Conservation (phyloP, 2,888 invertebrate genomes). For the Brachyptera risi region DNA sequence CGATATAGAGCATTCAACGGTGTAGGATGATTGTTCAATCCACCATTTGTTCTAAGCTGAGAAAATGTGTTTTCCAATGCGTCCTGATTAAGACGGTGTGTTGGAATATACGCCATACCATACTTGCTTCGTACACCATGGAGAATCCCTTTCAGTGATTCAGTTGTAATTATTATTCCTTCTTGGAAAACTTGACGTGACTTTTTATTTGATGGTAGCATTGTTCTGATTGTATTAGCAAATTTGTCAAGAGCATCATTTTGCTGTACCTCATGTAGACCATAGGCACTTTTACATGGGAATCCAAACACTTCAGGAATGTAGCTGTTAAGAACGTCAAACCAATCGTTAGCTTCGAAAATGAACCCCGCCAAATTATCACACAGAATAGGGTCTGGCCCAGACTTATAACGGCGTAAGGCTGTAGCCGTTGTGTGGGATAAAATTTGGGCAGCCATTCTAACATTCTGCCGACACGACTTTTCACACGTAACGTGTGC, state of each 20-base stretch:
- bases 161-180: constrained; percentile 33
- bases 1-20: constrained; percentile 34
- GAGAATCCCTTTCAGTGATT: constrained; percentile 30
- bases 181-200: constrained; percentile 33
- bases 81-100: constrained; percentile 35
- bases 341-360: constrained; percentile 37
- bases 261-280: constrained; percentile 30
- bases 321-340: constrained; percentile 37
- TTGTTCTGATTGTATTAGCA: constrained; percentile 24
- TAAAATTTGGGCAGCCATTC: constrained; percentile 36
- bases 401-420: constrained; percentile 34
- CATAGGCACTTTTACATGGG: constrained; percentile 34
- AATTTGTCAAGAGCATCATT: constrained; percentile 32
- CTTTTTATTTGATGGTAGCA: constrained; percentile 29
- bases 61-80: constrained; percentile 33
- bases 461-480: constrained; percentile 7
- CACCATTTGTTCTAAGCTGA: constrained; percentile 33
- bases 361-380: constrained; percentile 35
- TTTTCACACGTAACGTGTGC: not conserved
- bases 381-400: constrained; percentile 11
- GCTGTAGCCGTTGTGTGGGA: constrained; percentile 37
- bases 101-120: constrained; percentile 30
- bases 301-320: constrained; percentile 13
- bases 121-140: constrained; percentile 23
- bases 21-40: constrained; percentile 35